Conservation (phyloP, 2,113 vertebrate genomes). For the Nothocercus nigrocapillus region DNA sequence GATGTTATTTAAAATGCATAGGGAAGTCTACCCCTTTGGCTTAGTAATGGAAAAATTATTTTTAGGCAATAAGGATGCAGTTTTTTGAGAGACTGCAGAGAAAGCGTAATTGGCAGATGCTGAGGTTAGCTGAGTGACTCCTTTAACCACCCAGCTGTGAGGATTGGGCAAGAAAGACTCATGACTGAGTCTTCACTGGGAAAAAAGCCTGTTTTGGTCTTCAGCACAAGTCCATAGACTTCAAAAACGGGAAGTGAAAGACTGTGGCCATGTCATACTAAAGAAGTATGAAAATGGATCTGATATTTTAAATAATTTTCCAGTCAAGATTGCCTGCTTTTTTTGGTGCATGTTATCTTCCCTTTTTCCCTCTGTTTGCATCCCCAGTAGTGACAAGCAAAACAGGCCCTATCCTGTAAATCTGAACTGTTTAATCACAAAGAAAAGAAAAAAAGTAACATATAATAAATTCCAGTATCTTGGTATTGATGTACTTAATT, state of each 20-base stretch:
- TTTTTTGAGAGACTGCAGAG: conserved; percentile 6
- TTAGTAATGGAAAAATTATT: neutral
- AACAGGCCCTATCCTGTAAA: neutral
- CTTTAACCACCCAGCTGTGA: neutral
- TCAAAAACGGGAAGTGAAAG: neutral
- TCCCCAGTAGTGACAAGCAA: neutral
- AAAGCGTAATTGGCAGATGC: conserved; percentile 22
- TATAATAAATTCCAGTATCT: neutral
- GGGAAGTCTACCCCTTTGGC: neutral
- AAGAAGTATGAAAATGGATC: neutral
- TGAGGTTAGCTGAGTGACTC: neutral
- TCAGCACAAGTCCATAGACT: neutral
- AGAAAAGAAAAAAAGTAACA: neutral
- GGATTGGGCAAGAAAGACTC: neutral
- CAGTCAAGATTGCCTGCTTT: rapidly evolving
- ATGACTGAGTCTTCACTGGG: neutral
- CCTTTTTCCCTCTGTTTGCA: neutral
- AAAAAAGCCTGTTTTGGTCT: neutral
- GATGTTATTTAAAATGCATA: neutral
- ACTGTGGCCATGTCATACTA: rapidly evolving
- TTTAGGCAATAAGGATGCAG: neutral
- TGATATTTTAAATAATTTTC: neutral
- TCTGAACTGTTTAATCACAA: neutral
- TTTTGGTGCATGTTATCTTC: neutral
- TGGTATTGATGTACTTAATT: neutral